A percentile compares a stretch with the other conserved stretches of the same genome.
Conservation (phyloP, 2,888 invertebrate species). For the Pecten maximus region DNA sequence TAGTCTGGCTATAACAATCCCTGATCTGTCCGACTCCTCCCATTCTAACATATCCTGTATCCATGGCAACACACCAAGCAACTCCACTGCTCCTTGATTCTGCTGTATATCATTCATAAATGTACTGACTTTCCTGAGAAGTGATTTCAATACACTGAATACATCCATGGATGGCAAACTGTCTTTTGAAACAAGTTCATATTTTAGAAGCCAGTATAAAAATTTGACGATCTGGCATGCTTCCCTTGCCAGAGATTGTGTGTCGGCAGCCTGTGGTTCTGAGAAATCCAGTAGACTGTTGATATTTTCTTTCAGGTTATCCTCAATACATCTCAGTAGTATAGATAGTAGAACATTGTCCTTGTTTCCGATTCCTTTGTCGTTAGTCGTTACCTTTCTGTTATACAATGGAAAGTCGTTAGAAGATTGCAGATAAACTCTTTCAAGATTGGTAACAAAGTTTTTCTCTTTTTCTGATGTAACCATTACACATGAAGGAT, state of each 20-base stretch:
- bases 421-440: slow-evolving; percentile 58
- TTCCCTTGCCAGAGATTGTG: slow-evolving; percentile 13
- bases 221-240: slow-evolving; percentile 54
- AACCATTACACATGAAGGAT: slow-evolving; percentile 52
- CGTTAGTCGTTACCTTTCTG: slow-evolving; percentile 31
- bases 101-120: slow-evolving; percentile 59
- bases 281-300: slow-evolving; percentile 43
- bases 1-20: slow-evolving; percentile 35
- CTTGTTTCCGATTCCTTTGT: background rate
- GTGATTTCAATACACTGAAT: slow-evolving; percentile 50
- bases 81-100: slow-evolving; percentile 59
- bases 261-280: slow-evolving; percentile 38
- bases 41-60: slow-evolving; percentile 57
- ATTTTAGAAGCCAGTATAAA: slow-evolving; percentile 54
- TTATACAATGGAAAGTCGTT: slow-evolving; percentile 51
- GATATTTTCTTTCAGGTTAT: slow-evolving; percentile 48
- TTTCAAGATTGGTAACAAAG: slow-evolving; percentile 58
- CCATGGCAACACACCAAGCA: slow-evolving; percentile 54
- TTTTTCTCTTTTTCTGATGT: background rate
- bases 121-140: slow-evolving; percentile 63
- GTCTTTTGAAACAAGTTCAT: slow-evolving; percentile 51
- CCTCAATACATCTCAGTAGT: slow-evolving; percentile 57
- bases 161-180: slow-evolving; percentile 45
- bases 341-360: slow-evolving; percentile 53
- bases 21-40: background rate